These are phyloP conservation scores for Phallusia fumigata DNA, from an alignment of 23 tunicate species.

Conservation along the genomic window DNA sequence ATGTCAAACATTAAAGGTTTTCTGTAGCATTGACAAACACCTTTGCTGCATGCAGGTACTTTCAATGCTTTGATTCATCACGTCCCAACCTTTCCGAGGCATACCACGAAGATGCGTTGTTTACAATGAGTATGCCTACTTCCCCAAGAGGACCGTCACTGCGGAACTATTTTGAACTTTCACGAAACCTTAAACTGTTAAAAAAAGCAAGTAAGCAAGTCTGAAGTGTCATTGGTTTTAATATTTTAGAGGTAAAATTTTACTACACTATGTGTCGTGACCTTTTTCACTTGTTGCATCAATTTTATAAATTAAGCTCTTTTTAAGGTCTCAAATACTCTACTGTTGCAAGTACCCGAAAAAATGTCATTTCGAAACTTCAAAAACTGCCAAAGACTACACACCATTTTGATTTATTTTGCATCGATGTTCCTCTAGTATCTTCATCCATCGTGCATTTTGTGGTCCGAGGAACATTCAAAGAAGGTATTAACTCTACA, in stretches of 20 bases:
- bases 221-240: no score
- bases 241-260: no score
- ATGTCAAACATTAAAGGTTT: no score
- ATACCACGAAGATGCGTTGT: slow-evolving; percentile 41
- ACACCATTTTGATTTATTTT: slow-evolving; percentile 41
- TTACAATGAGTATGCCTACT: slow-evolving; percentile 47
- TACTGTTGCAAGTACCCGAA: slow-evolving; percentile 13
- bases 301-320: no score
- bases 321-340: slow-evolving; percentile 15
- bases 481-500: slow-evolving; percentile 24
- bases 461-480: slow-evolving; percentile 58
- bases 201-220: slow-evolving; percentile 11
- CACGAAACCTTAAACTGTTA: slow-evolving; percentile 43
- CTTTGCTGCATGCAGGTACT: slow-evolving; percentile 36
- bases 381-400: slow-evolving; percentile 40
- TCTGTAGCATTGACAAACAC: no score
- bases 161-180: slow-evolving; percentile 20
- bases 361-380: slow-evolving; percentile 30
- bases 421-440: slow-evolving; percentile 68
- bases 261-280: no score
- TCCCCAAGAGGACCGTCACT: slow-evolving; percentile 74
- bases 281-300: no score
- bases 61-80: slow-evolving; percentile 48
- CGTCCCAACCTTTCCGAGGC: slow-evolving; percentile 36
- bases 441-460: slow-evolving; percentile 55